phyloP scores from a whole-genome alignment of 2,888 invertebrate species.

The Boloria selene region DNA sequence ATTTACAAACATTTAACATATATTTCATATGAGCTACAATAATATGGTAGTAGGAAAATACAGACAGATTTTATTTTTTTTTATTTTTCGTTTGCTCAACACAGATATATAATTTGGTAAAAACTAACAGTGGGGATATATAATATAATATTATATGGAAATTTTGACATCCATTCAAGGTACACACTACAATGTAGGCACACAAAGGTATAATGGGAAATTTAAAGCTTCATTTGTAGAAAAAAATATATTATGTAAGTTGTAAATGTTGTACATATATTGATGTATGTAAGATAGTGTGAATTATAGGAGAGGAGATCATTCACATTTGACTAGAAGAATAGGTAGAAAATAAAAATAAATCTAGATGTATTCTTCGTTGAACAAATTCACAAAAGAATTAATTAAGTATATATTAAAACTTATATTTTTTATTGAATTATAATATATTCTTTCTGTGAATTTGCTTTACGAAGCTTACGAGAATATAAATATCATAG shows the following conservation, averaged over 20 bases:
- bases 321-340: slow-evolving; percentile 16
- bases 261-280: slow-evolving; percentile 29
- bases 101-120: slow-evolving; percentile 24
- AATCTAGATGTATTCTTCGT: background rate
- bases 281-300: slow-evolving; percentile 29
- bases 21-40: slow-evolving; percentile 19
- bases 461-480: background rate
- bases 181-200: slow-evolving; percentile 41
- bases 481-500: background rate
- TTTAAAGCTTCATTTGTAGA: slow-evolving; percentile 44
- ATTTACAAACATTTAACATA: slow-evolving; percentile 12
- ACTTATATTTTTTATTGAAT: no score
- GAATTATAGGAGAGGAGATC: slow-evolving; percentile 34
- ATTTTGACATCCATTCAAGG: slow-evolving; percentile 27
- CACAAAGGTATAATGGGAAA: slow-evolving; percentile 42
- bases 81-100: slow-evolving; percentile 21
- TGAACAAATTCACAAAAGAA: background rate
- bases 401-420: background rate
- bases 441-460: background rate
- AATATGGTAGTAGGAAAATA: slow-evolving; percentile 23
- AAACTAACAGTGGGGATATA: slow-evolving; percentile 26
- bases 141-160: slow-evolving; percentile 9
- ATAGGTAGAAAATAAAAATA: slow-evolving; percentile 12
- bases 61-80: slow-evolving; percentile 16
- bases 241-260: slow-evolving; percentile 32